Evolutionary conservation across 2,113 vertebrate species (phyloP), one percentile per base, ranked within the genome.

Genomic region (Rana temporaria): DNA sequence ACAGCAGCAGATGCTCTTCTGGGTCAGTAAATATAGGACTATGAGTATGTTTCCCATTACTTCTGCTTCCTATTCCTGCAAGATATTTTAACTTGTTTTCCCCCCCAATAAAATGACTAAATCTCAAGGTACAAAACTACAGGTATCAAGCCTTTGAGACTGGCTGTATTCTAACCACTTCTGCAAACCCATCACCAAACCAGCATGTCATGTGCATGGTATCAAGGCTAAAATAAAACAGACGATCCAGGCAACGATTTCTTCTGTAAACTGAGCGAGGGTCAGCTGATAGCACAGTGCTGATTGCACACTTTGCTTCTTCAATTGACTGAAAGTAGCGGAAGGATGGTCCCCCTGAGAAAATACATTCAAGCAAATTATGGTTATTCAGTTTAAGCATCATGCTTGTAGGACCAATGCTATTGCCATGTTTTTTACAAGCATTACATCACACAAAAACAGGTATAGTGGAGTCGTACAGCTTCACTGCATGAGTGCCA

Each of bases 191-290:
- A 70, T 91, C 89, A 38, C 95, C 95, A 87, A 97, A 97, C 96
- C 96, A 97, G 90, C 94, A 96, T 0, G 96, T 96, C 85, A 97
- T 56, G 20, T 96, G 91, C 0, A 91, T 94, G 0, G 78, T 87
- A 84, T 97, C 96, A 38, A 97, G 85, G 7, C 87, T 90, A 68
- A 95, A 93, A 89, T 91, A 93, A 89, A 95, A 95, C 26, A 95
- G 92, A 71, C 88, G 89, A 86, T 96, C 94, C 74, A 79, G 90
- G 83, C 93, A 95, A 85, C 92, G 85, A 55, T 89, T 93, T 56
- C 96, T 91, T 24, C 95, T 92, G 84, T 97, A 96, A 15, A 96
- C 91, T 0, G 96, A 97, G n/a, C 96, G 90, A 1, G 96, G 96
- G 66, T 97, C 96, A 0, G 95, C 95, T 0, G 95, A 90, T 82